Evolutionary conservation across 2,113 vertebrate genomes (phyloP), one percentile per base, ranked within the genome.

Genomic region (Aptenodytes forsteri): DNA sequence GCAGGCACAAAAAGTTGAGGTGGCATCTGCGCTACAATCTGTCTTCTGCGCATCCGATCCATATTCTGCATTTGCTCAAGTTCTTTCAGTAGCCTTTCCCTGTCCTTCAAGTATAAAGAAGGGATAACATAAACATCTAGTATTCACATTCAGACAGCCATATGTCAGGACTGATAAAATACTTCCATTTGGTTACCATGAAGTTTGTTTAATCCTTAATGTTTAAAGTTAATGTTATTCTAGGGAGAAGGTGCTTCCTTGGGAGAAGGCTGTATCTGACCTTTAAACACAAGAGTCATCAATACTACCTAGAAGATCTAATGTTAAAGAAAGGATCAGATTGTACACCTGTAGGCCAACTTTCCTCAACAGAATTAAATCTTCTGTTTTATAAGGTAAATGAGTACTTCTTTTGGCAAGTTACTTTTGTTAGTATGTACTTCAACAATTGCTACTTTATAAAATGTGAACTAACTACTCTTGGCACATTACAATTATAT

Each of bases 51-150:
- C 67, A 98, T 98, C 71, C 99, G 97, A 96, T 99, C 99, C 6
- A 98, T 97, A 91, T 98, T 98, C 56, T 99, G 99, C 97, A 99
- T 97, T 87, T 99, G 98, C 91, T 99, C 98, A 59, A 99, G 98
- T 73, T 99, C 99, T 71, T 98, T 97, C 85, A 99, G 97, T 17
- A 99, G 84, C 38, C 95, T 99, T 62, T 98, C 98, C 30, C 98
- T 98, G 54, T 99, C 99, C 99, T 99, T 93, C 34, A 95, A 81
- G 65, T 22, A 91, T 7, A 67, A 46, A 94, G 71, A 69, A 47
- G 58, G 16, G 83, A 56, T 49, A 81, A 89, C 25, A 59, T 30
- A 83, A 84, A 30, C 64, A 55, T 30, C 23, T 9, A n/a, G 40
- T 5, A 29, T 4, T 96, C 62, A 96, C 27, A 62, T 46, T 91